phyloP scores from a whole-genome alignment of 2,797 vertebrate species.

The Neosilurus hyrtlii region DNA sequence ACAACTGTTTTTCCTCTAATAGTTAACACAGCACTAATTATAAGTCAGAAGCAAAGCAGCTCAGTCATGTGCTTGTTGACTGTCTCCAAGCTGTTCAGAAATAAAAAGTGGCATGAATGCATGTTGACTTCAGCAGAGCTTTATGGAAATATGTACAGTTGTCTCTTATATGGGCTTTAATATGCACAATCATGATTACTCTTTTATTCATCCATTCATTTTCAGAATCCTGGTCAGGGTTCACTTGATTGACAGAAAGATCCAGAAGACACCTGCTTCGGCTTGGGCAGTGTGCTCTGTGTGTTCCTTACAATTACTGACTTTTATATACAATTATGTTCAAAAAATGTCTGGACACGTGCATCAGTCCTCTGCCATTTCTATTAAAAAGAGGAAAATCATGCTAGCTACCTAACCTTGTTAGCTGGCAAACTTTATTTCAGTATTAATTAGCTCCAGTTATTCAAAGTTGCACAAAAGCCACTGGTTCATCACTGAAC shows the following conservation, averaged over 20 bases:
- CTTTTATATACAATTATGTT: no score
- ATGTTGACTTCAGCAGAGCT: background rate
- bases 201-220: background rate
- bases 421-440: no score
- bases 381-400: no score
- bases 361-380: no score
- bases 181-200: background rate
- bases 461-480: no score
- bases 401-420: no score
- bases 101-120: background rate
- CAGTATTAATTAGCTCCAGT: no score
- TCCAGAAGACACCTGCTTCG: no score
- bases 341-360: no score
- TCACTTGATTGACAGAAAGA: background rate
- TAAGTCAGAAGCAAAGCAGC: constrained; percentile 35
- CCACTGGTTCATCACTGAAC: no score
- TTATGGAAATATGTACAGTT: background rate
- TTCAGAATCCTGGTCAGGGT: background rate
- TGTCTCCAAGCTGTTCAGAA: constrained; percentile 1
- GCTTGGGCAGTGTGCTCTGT: no score
- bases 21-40: constrained; percentile 46
- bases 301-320: no score
- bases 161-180: background rate
- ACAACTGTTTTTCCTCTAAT: constrained; percentile 52
- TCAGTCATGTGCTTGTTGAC: background rate